These are phyloP conservation scores for Ctenomys sociabilis DNA, from an alignment of 2,113 vertebrate species.

Conservation along the genomic window DNA sequence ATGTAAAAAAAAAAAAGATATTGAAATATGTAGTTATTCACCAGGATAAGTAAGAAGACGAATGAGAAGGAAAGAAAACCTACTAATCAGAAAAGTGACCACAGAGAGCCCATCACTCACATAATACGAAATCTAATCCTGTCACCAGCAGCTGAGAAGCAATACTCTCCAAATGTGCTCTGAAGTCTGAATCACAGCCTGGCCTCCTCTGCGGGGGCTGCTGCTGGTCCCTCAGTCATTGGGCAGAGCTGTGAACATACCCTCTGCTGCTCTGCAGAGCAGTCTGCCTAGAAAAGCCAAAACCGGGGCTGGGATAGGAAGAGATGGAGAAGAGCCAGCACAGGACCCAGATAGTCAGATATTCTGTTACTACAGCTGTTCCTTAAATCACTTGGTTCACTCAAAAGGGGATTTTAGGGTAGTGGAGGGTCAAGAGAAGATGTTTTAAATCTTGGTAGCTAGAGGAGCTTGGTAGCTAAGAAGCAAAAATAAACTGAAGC, in stretches of 20 bases:
- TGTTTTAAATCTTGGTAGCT: slow-evolving; percentile 51
- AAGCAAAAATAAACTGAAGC: slow-evolving; percentile 57
- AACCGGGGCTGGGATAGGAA: slow-evolving; percentile 36
- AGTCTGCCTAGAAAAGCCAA: slow-evolving; percentile 61
- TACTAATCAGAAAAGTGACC: slow-evolving; percentile 52
- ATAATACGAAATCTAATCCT: slow-evolving; percentile 55
- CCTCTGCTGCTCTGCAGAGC: slow-evolving; percentile 77
- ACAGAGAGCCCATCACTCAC: slow-evolving; percentile 16
- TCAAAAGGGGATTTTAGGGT: background rate
- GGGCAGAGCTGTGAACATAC: slow-evolving; percentile 65
- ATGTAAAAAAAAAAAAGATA: too few species aligned
- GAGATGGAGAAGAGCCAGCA: slow-evolving; percentile 17
- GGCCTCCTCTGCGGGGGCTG: slow-evolving; percentile 54
- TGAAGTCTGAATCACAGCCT: slow-evolving; percentile 65
- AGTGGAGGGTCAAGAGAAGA: background rate
- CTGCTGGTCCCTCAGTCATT: slow-evolving; percentile 67
- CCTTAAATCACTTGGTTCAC: slow-evolving; percentile 53
- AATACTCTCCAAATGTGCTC: slow-evolving; percentile 68
- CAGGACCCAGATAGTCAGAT: slow-evolving; percentile 52
- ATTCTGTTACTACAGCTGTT: slow-evolving; percentile 57
- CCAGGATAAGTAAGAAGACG: slow-evolving; percentile 27
- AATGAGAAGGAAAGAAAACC: background rate
- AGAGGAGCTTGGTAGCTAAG: slow-evolving; percentile 15
- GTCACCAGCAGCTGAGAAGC: slow-evolving; percentile 47
- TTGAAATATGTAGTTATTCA: slow-evolving; percentile 34